Base-by-base conservation (phyloP, 1,140 invertebrate species). In the Meloidogyne exigua region DNA sequence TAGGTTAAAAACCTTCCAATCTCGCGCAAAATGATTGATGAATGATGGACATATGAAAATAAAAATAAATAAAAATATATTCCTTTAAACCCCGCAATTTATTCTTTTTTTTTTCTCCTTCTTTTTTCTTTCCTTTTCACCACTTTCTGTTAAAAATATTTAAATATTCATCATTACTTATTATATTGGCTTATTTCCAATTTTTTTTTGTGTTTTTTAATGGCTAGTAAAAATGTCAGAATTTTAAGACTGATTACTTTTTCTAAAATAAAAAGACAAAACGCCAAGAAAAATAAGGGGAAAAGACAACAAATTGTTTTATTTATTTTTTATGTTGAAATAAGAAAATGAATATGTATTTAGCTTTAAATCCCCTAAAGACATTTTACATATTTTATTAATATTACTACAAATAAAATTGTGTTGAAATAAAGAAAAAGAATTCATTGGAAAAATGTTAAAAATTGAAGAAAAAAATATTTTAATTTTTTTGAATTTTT, bases 1-100 rank as follows among this genome's bases (percentile, higher is more conserved):
- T 57, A 32, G 28, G 28, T 32, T 32, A 32, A 57, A 49, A 39
- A 18, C 49, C 5, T 57, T 57, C 18, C 5, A 57, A 57, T 57
- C 49, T 57, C 49, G 49, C 49, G 49, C 49, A 57, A 57, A 57
- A 57, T 57, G 49, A 57, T 57, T 57, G 49, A 57, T 57, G 49
- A 57, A n/a, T 9, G 49, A 57, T 57, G 49, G 18, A 57, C 18
- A 18, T 49, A 18, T 49, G 2, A 13, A 44, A 13, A 18, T 49
- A 32, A 32, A 32, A 32, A 32, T 32, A 32, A 32, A 32, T 32
- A 32, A 32, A 32, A 32, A 32, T 32, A 32, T 32, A 49, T 13
- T n/a, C 5, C 5, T n/a, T n/a, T 57, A n/a, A n/a, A n/a, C 49
- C 49, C 49, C 18, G 4, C 49, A 57, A 57, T 57, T n/a, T n/a